Percentiles rank a stretch among this genome's conserved stretches.
phyloP scores from a whole-genome alignment of 2,888 invertebrate species.

The Fragum fragum region DNA sequence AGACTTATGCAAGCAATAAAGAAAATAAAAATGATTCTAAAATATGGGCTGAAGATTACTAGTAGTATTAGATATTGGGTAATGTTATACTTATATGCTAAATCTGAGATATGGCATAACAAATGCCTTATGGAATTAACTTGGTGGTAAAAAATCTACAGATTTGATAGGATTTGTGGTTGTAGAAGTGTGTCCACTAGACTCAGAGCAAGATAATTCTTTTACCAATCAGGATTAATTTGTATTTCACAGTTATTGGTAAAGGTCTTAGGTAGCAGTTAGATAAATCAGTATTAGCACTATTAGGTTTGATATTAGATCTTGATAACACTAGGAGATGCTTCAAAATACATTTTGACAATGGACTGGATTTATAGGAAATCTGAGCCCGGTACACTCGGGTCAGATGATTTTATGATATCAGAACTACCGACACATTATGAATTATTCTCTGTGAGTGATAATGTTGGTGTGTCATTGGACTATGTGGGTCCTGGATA shows the following conservation, averaged over 20 bases:
- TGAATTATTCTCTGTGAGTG: constrained; percentile 27
- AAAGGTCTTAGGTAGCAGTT: constrained; percentile 14
- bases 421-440: constrained; percentile 21
- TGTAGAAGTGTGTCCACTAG: constrained; percentile 15
- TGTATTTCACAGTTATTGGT: constrained; percentile 13
- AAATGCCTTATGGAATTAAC: constrained; percentile 21
- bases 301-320: constrained; percentile 11
- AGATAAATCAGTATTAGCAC: neutral
- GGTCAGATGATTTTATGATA: constrained; percentile 7
- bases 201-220: neutral
- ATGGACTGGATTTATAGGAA: constrained; percentile 28
- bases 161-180: constrained; percentile 26
- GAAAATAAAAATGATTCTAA: too few species aligned
- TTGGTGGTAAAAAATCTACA: constrained; percentile 15
- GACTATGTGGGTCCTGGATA: neutral
- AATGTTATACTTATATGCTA: too few species aligned
- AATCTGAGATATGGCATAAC: neutral
- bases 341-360: constrained; percentile 10
- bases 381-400: neutral
- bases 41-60: too few species aligned
- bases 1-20: too few species aligned
- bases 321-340: constrained; percentile 19
- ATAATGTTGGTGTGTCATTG: constrained; percentile 11
- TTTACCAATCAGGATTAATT: constrained; percentile 18
- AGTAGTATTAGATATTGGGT: too few species aligned